A percentile compares a stretch with the other conserved stretches of the same genome.
phyloP scores from a whole-genome alignment of 2,113 vertebrate genomes.

The Phalacrocorax brasilianus region DNA sequence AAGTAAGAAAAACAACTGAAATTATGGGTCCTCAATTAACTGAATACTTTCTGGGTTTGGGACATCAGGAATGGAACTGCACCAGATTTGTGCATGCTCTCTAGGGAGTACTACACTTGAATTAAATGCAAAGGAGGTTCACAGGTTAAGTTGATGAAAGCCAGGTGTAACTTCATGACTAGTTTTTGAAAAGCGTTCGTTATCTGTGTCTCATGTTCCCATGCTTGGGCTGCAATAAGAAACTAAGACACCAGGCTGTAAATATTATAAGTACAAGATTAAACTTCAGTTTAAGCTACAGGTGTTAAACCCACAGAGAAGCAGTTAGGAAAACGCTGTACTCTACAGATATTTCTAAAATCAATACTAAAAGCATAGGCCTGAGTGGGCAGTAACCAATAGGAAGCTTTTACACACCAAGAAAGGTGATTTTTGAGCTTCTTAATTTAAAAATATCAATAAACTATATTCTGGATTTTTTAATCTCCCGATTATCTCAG shows the following conservation, averaged over 20 bases:
- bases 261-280: neutral
- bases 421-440: neutral
- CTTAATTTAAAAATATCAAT: neutral
- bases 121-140: neutral
- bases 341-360: neutral
- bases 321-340: neutral
- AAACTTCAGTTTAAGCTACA: neutral
- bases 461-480: neutral
- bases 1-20: slow-evolving; percentile 3
- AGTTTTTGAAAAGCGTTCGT: neutral
- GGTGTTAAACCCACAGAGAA: neutral
- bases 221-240: neutral
- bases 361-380: neutral
- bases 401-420: neutral
- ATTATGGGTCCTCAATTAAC: neutral
- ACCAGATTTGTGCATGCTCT: neutral
- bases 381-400: neutral
- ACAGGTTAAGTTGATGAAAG: neutral
- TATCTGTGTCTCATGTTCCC: neutral
- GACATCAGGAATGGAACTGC: neutral
- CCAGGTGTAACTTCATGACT: neutral
- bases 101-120: neutral
- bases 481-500: neutral
- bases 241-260: neutral
- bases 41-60: neutral